Evolutionary conservation across 2,888 invertebrate species (phyloP), one percentile per base, ranked within the genome.

Genomic region (Scaeva pyrastri): DNA sequence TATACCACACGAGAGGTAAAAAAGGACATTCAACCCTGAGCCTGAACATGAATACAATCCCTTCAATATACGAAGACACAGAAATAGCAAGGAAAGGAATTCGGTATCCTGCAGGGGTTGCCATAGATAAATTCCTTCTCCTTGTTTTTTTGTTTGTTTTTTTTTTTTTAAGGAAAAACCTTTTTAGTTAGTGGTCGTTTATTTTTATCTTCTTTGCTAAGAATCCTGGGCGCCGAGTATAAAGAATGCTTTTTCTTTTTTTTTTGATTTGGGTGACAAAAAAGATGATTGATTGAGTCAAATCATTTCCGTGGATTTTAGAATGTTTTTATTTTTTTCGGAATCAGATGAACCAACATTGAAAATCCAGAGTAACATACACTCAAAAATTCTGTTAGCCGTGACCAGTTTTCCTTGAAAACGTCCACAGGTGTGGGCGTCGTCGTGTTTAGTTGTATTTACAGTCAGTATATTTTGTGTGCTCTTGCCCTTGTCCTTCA

Each of bases 211-310:
- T 43, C 41, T 31, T 58, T 58, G 48, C 58, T 50, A 5, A n/a
- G 14, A 48, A 50, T 78, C 52, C 74, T 83, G 83, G 1, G n/a
- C 60, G 73, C 83, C 83, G 77, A 16, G 68, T 73, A 12, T 12
- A 7, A 26, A 77, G 62, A 83, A 83, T 83, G 83, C 83, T 83
- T 83, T 83, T 83, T 83, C 83, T 83, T 83, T 45, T 83, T n/a
- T 82, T 64, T 83, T 83, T 77, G 77, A 77, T 83, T 82, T 62
- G 68, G 48, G 55, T 55, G 73, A 68, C 56, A 73, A 62, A 26
- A 55, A n/a, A 14, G 48, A 45, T 83, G 83, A 83, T 83, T 83
- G 83, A 83, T 83, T 73, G 62, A 11, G 64, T 23, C 19, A 43
- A 70, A 23, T 12, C 2, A 36, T 10, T 62, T 73, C 11, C 19